Evolutionary conservation across 1,140 invertebrate genomes (phyloP).

Genomic region (Drosophila orosa): DNA sequence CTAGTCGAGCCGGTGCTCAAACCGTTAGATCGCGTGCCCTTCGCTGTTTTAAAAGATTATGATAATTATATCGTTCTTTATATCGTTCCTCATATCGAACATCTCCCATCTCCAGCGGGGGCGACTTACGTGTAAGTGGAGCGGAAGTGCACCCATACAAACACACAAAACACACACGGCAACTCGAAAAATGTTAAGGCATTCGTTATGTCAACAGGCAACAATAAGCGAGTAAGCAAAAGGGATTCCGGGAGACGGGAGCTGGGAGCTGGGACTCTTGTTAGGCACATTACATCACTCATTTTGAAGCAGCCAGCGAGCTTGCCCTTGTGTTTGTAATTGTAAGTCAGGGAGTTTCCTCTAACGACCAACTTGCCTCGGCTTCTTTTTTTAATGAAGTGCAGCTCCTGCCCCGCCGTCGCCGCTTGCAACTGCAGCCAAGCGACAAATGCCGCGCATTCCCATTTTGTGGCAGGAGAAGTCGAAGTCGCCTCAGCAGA

Average conservation of each 20-base stretch:
- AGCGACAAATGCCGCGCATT: conserved; percentile 63
- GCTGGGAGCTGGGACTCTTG: conserved; percentile 38
- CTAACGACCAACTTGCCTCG: conserved; percentile 52
- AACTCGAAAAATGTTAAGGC: conserved; percentile 74
- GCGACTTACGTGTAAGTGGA: conserved; percentile 77
- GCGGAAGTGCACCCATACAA: conserved; percentile 62
- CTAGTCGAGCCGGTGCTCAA: too few relatives aligned
- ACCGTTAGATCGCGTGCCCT: too few relatives aligned
- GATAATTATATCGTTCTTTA: too few relatives aligned
- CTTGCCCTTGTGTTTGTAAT: conserved; percentile 56
- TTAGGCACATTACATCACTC: conserved; percentile 78
- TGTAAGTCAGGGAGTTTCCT: conserved; percentile 65
- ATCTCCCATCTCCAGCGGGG: conserved; percentile 35
- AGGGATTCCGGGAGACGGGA: conserved; percentile 2
- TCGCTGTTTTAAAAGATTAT: too few relatives aligned
- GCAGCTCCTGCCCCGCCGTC: conserved; percentile 33
- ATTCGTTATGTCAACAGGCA: conserved; percentile 82
- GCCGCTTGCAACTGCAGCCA: conserved; percentile 55
- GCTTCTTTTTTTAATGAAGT: conserved; percentile 68
- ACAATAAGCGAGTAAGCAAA: conserved; percentile 53
- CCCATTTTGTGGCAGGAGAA: conserved; percentile 25
- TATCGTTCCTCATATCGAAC: too few relatives aligned
- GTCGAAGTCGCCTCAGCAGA: neutral
- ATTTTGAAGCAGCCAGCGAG: conserved; percentile 52
- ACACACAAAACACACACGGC: conserved; percentile 12